Base-by-base conservation (phyloP, 2,113 vertebrate genomes). In the Rhabdomys dilectus region DNA sequence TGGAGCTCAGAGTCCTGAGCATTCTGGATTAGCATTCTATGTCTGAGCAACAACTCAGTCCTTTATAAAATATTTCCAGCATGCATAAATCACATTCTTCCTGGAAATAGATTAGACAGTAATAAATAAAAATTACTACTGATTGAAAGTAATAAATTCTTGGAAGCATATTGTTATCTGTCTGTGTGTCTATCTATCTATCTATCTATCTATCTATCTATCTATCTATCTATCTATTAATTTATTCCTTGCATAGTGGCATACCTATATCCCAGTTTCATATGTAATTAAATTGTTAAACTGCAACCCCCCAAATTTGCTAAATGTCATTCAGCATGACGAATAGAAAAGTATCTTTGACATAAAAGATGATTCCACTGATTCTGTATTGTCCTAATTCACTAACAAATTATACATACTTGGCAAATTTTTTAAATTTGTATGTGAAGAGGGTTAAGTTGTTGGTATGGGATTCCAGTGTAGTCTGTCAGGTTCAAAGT, bases 251-350 rank as follows among this genome's bases (percentile, higher is more conserved):
- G n/a, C 6, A 91, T 64, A 77, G 45, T 96, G 6, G 81, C 56
- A 87, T 15, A 62, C 76, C 31, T 92, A 19, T 48, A 87, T 87
- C 86, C 15, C 19, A 70, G 11, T 88, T 42, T 97, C 78, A 84
- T 22, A 91, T 36, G 88, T 34, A 82, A 89, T 92, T 96, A 86
- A 95, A 77, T 89, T 89, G n/a, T 96, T 92, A 94, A 94, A 80
- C 17, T 34, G 36, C 89, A 36, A 29, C 39, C 81, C 70, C 93
- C 72, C 60, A 26, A 85, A 93, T 17, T 94, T 89, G 36, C 22
- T 29, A 24, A 91, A 42, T 64, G 34, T 81, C 73, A 94, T 17
- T 88, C 21, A 68, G 5, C 8, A 62, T 64, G 77, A 21, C 39
- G 75, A 91, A 62, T 89, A 34, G n/a, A 15, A 88, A 89, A 82